Evolutionary conservation across 2,888 invertebrate species (phyloP).

Genomic region (Colletes collaris): DNA sequence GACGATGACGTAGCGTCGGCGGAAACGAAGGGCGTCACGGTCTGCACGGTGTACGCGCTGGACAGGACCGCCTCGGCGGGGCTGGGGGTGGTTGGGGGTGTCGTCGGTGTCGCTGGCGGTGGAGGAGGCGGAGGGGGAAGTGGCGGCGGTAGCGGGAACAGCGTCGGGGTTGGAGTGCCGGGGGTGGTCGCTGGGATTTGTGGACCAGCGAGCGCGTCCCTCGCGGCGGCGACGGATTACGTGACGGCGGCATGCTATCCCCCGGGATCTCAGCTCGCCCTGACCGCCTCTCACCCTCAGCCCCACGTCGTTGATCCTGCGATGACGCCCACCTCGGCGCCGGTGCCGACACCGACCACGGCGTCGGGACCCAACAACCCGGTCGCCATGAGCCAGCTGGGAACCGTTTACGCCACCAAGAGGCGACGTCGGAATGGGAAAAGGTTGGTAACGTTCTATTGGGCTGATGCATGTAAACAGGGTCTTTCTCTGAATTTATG

Average conservation of each 20-base stretch:
- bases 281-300: conserved; percentile 74
- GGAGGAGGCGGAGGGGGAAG: conserved; percentile 52
- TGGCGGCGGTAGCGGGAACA: conserved; percentile 47
- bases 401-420: conserved; percentile 98
- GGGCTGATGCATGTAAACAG: not conserved
- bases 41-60: conserved; percentile 82
- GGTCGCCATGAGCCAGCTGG: conserved; percentile 92
- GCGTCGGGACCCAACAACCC: conserved; percentile 81
- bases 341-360: conserved; percentile 79
- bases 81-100: conserved; percentile 81
- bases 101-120: conserved; percentile 64
- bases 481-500: not conserved
- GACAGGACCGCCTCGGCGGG: conserved; percentile 80
- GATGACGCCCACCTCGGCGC: conserved; percentile 80
- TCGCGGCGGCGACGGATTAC: conserved; percentile 78
- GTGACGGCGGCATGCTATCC: conserved; percentile 76
- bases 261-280: conserved; percentile 75
- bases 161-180: conserved; percentile 68
- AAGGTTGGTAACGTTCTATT: conserved; percentile 88
- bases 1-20: conserved; percentile 81
- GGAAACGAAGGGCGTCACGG: conserved; percentile 76
- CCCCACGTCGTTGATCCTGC: conserved; percentile 71
- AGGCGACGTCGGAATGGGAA: conserved; percentile 97
- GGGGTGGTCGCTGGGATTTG: conserved; percentile 78
- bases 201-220: conserved; percentile 76